phyloP scores from a whole-genome alignment of 64 coral and sea anemone genomes.

The Pocillopora damicornis region DNA sequence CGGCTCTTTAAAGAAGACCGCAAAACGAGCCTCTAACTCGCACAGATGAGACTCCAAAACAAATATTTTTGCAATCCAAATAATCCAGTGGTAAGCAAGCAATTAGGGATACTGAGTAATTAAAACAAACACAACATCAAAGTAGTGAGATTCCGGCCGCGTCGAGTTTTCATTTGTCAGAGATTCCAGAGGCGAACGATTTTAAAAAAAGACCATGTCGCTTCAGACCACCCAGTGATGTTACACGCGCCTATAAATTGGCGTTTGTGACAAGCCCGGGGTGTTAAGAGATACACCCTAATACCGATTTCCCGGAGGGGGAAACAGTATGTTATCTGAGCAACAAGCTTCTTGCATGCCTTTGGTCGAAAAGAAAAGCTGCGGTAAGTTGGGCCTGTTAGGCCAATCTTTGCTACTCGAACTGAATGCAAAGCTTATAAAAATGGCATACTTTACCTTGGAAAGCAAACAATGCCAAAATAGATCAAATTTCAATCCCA shows the following conservation, averaged over 20 bases:
- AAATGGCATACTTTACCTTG: no score
- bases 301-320: background rate
- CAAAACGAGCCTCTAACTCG: conserved; percentile 17
- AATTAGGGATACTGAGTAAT: conserved; percentile 22
- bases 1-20: background rate
- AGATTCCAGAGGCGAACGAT: background rate
- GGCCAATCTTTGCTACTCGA: no score
- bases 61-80: conserved; percentile 45
- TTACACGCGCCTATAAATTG: conserved; percentile 31
- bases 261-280: background rate
- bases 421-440: no score
- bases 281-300: conserved; percentile 20
- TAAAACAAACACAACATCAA: conserved; percentile 24
- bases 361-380: no score
- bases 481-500: no score
- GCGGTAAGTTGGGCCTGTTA: no score
- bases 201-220: conserved; percentile 5
- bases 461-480: no score
- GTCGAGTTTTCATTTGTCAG: background rate
- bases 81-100: conserved; percentile 22
- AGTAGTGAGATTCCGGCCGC: conserved; percentile 1
- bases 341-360: no score
- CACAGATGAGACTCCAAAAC: conserved; percentile 6
- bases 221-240: background rate
- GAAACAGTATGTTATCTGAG: background rate